These are phyloP conservation scores for Scaptomyza graminum DNA, from an alignment of 1,140 invertebrate species.

Conservation along the genomic window DNA sequence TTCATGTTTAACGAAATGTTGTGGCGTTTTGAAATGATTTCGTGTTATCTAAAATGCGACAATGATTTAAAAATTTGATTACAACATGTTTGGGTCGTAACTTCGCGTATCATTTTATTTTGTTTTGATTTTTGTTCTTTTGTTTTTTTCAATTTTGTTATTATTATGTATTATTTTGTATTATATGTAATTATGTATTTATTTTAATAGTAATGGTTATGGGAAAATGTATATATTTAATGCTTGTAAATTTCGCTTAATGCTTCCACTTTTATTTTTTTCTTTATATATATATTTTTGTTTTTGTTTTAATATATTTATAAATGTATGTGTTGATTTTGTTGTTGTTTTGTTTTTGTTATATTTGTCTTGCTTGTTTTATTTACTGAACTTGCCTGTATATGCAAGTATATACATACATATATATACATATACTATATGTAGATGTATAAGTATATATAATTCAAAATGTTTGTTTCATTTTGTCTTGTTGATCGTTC, in stretches of 20 bases:
- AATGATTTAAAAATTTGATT: slow-evolving; percentile 75
- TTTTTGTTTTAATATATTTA: slow-evolving; percentile 30
- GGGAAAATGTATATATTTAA: slow-evolving; percentile 77
- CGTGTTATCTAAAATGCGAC: slow-evolving; percentile 65
- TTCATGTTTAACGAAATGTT: slow-evolving; percentile 37
- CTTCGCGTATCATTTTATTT: slow-evolving; percentile 33
- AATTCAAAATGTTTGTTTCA: slow-evolving; percentile 14
- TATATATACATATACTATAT: slow-evolving; percentile 9
- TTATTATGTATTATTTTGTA: slow-evolving; percentile 42
- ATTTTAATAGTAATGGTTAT: slow-evolving; percentile 61
- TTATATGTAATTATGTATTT: slow-evolving; percentile 57
- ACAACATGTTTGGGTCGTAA: slow-evolving; percentile 50
- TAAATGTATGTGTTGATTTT: slow-evolving; percentile 59
- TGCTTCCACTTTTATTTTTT: slow-evolving; percentile 38
- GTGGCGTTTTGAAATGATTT: slow-evolving; percentile 44
- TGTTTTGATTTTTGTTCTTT: slow-evolving; percentile 24
- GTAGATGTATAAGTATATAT: slow-evolving; percentile 22
- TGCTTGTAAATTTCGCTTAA: slow-evolving; percentile 68
- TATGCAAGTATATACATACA: slow-evolving; percentile 38
- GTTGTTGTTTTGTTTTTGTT: slow-evolving; percentile 16
- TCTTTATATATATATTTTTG: slow-evolving; percentile 46
- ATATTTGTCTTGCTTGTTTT: slow-evolving; percentile 1
- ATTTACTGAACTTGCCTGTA: slow-evolving; percentile 67
- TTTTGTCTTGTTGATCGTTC: slow-evolving; percentile 13
- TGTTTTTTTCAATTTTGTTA: slow-evolving; percentile 30